Evolutionary conservation across 2,888 invertebrate genomes (phyloP).

Genomic region (Drosophila histrio): DNA sequence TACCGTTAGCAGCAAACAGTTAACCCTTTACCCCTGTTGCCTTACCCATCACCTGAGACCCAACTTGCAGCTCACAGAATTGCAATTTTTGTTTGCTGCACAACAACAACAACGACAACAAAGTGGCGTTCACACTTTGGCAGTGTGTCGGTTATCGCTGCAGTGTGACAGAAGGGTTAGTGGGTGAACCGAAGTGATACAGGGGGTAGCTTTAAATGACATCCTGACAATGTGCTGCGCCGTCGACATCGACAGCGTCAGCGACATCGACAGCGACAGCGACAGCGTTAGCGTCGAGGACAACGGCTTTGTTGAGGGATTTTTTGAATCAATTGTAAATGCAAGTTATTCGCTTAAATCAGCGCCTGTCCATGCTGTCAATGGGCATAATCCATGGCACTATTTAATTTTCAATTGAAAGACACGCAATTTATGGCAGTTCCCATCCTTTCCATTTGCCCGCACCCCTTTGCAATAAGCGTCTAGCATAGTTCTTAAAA

Average conservation of each 20-base stretch:
- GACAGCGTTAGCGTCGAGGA: slow-evolving; percentile 40
- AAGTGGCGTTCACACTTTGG: slow-evolving; percentile 68
- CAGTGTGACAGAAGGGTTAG: slow-evolving; percentile 14
- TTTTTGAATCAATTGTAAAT: slow-evolving; percentile 74
- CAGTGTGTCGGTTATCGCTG: slow-evolving; percentile 66
- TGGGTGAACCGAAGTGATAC: background rate
- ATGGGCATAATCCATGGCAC: slow-evolving; percentile 66
- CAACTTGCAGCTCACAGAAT: slow-evolving; percentile 35
- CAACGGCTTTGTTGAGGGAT: slow-evolving; percentile 68
- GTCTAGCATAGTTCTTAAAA: slow-evolving; percentile 47
- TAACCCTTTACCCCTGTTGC: slow-evolving; percentile 23
- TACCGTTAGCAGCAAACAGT: slow-evolving; percentile 75
- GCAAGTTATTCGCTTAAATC: slow-evolving; percentile 74
- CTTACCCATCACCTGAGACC: slow-evolving; percentile 12
- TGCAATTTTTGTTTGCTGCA: slow-evolving; percentile 58
- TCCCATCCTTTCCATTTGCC: background rate
- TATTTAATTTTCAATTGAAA: slow-evolving; percentile 77
- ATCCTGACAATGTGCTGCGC: slow-evolving; percentile 54
- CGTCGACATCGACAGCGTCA: slow-evolving; percentile 9
- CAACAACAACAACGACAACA: slow-evolving; percentile 26
- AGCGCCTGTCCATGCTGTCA: slow-evolving; percentile 63
- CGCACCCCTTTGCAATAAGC: slow-evolving; percentile 14
- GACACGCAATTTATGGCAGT: slow-evolving; percentile 61
- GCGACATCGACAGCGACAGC: slow-evolving; percentile 7
- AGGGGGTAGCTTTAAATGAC: slow-evolving; percentile 50